Conservation (phyloP, 2,113 vertebrate species). For the Copsychus sechellarum region DNA sequence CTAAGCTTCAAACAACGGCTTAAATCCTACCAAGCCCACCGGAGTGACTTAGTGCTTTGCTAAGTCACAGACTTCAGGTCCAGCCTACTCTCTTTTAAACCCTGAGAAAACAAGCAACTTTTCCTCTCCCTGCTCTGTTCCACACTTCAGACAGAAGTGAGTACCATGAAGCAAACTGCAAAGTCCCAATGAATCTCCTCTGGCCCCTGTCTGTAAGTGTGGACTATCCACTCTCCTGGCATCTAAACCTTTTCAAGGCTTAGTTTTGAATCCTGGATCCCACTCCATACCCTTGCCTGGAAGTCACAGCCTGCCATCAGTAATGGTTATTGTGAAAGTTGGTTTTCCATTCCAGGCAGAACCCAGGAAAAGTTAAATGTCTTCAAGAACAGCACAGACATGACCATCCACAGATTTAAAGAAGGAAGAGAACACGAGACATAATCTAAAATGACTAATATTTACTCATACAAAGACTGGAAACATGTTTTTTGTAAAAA, state of each 20-base stretch:
- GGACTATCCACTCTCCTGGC: neutral
- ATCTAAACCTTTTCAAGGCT: neutral
- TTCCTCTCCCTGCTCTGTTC: neutral
- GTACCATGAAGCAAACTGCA: neutral
- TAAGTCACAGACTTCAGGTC: neutral
- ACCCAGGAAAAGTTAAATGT: neutral
- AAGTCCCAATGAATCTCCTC: neutral
- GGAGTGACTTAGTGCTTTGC: neutral
- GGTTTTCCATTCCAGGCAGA: neutral
- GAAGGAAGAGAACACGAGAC: neutral
- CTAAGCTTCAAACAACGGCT: neutral
- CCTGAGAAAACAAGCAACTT: neutral
- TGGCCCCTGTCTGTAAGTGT: neutral
- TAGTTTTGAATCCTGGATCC: neutral
- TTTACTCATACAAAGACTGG: neutral
- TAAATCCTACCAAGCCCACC: neutral
- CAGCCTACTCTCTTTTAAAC: neutral
- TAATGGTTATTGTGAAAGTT: neutral
- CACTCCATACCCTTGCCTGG: neutral
- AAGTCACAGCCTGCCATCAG: neutral
- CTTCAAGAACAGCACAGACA: neutral
- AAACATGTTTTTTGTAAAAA: neutral
- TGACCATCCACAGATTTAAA: neutral
- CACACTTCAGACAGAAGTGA: accelerated
- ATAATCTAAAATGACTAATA: neutral